These are phyloP conservation scores for Pogona vitticeps DNA, from an alignment of 2,113 vertebrate genomes.

Conservation along the genomic window DNA sequence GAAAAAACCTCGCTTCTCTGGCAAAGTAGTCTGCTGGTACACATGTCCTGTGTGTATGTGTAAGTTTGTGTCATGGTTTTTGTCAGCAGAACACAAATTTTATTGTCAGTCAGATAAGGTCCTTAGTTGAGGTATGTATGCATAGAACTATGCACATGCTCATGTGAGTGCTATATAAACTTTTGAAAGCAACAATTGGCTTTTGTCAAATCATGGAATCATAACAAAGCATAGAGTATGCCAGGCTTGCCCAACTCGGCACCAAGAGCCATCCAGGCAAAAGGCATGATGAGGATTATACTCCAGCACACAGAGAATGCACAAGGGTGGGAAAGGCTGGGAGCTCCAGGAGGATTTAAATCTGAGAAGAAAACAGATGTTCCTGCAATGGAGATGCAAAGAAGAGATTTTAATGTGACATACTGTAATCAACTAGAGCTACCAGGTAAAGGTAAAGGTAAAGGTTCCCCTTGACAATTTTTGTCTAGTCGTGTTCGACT, in stretches of 20 bases:
- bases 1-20: no score
- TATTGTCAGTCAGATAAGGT: no score
- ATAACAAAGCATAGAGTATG: neutral
- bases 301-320: neutral
- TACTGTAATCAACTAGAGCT: neutral
- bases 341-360: neutral
- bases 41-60: no score
- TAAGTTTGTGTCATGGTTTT: no score
- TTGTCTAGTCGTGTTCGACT: no score
- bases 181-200: neutral
- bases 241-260: neutral
- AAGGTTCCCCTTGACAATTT: no score
- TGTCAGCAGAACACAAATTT: no score
- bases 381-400: neutral
- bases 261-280: neutral
- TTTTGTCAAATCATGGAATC: no score
- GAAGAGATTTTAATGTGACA: neutral
- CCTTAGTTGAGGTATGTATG: no score
- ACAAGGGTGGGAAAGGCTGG: neutral
- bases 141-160: no score
- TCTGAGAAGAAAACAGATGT: neutral
- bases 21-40: no score
- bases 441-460: no score
- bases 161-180: neutral
- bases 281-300: neutral